These are phyloP conservation scores for Muschampia staudingeri DNA, from an alignment of 2,888 invertebrate genomes.

Conservation along the genomic window DNA sequence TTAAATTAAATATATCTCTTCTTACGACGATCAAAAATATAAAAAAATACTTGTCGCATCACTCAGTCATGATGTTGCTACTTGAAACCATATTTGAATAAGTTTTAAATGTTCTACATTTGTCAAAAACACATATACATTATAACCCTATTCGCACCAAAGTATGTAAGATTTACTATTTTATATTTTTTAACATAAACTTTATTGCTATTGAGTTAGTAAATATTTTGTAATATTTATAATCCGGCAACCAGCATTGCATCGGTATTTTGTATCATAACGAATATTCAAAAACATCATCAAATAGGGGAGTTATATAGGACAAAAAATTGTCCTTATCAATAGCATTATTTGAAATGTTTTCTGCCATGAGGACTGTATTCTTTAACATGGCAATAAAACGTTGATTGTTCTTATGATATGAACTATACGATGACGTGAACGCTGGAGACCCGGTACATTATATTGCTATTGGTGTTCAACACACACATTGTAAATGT, in stretches of 20 bases:
- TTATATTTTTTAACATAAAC: slow-evolving; percentile 42
- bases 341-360: neutral
- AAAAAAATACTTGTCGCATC: neutral
- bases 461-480: slow-evolving; percentile 33
- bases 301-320: no score
- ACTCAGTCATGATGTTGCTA: slow-evolving; percentile 9
- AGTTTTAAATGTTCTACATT: slow-evolving; percentile 37
- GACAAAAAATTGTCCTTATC: neutral
- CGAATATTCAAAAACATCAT: neutral
- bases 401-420: neutral
- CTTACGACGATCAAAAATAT: no score
- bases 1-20: no score
- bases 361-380: no score
- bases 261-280: neutral
- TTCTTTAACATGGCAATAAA: neutral
- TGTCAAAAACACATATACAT: slow-evolving; percentile 38
- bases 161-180: slow-evolving; percentile 44
- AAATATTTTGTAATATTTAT: slow-evolving; percentile 33
- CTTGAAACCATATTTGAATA: neutral
- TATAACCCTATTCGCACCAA: slow-evolving; percentile 40
- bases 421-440: neutral
- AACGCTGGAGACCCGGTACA: neutral
- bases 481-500: slow-evolving; percentile 39
- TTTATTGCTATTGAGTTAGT: slow-evolving; percentile 37
- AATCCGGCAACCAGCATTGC: neutral